A percentile compares a stretch with the other conserved stretches of the same genome.
Conservation (phyloP, 2,888 invertebrate genomes). For the Sialis lutaria region DNA sequence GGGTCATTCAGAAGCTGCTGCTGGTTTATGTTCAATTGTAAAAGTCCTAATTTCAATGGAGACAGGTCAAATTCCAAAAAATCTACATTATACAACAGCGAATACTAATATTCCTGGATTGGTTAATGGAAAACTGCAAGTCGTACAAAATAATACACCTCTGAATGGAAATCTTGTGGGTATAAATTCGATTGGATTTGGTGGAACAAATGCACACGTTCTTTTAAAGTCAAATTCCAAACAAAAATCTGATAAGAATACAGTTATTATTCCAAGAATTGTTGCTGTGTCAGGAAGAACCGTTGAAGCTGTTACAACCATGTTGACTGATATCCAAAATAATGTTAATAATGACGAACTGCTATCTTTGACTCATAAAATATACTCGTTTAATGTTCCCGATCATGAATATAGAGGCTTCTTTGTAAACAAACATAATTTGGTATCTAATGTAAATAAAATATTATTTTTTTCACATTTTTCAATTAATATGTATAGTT, state of each 20-base stretch:
- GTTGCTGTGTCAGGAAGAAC: conserved; percentile 37
- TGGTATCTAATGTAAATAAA: too few relatives aligned
- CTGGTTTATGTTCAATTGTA: conserved; percentile 32
- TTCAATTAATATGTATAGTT: too few relatives aligned
- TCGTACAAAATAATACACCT: conserved; percentile 30
- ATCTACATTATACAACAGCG: conserved; percentile 46
- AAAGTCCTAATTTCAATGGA: conserved; percentile 51
- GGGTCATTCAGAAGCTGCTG: conserved; percentile 25
- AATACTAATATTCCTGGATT: conserved; percentile 29
- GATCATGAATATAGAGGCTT: conserved; percentile 68
- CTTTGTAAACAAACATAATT: conserved; percentile 32
- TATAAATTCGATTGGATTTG: conserved; percentile 48
- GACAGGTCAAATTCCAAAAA: conserved; percentile 44
- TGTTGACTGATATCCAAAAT: conserved; percentile 39
- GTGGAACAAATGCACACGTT: conserved; percentile 38
- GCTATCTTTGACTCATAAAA: conserved; percentile 50
- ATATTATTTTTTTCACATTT: too few relatives aligned
- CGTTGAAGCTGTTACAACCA: conserved; percentile 45
- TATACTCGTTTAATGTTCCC: conserved; percentile 45
- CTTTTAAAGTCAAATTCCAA: conserved; percentile 25
- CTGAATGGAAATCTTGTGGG: conserved; percentile 36
- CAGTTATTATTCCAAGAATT: conserved; percentile 22
- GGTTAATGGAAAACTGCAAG: conserved; percentile 29
- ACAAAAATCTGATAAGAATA: conserved; percentile 18
- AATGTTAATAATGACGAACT: conserved; percentile 46